Percentiles rank a stretch among this genome's conserved stretches.
Evolutionary conservation across 2,797 vertebrate genomes (phyloP).

Genomic region (Huso huso): DNA sequence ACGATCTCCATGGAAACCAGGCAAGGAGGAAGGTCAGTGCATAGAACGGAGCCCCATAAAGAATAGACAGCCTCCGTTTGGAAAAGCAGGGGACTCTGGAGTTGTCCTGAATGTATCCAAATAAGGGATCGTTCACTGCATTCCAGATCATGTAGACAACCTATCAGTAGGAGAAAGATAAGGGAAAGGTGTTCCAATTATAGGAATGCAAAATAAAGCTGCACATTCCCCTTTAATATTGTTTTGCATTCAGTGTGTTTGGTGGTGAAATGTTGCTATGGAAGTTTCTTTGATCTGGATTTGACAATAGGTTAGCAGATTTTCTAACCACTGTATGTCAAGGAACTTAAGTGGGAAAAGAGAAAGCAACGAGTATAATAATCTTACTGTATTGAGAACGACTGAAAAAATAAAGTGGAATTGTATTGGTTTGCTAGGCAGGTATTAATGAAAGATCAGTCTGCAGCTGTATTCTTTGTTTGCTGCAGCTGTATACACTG

Average conservation of each 20-base stretch:
- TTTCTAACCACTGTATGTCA: too few species aligned
- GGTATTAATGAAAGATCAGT: too few species aligned
- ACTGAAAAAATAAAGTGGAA: too few species aligned
- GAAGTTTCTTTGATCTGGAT: too few species aligned
- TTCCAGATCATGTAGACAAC: slow-evolving; percentile 87
- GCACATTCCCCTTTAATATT: background rate
- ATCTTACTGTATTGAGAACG: too few species aligned
- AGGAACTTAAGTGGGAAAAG: too few species aligned
- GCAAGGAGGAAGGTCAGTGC: slow-evolving; percentile 75
- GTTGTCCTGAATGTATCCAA: slow-evolving; percentile 78
- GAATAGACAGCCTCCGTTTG: slow-evolving; percentile 58
- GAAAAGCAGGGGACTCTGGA: slow-evolving; percentile 59
- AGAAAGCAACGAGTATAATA: too few species aligned
- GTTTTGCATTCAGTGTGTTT: background rate
- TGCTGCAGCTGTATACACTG: too few species aligned
- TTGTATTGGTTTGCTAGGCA: too few species aligned
- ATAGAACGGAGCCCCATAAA: slow-evolving; percentile 73
- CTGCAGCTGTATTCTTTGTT: too few species aligned
- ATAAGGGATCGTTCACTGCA: slow-evolving; percentile 77
- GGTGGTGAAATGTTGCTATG: too few species aligned
- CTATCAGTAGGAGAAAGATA: slow-evolving; percentile 37
- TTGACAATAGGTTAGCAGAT: too few species aligned
- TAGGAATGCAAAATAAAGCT: slow-evolving; percentile 7
- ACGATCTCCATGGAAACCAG: slow-evolving; percentile 84
- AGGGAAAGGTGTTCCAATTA: slow-evolving; percentile 1